phyloP scores from a whole-genome alignment of 2,113 vertebrate genomes.

The Chinchilla lanigera region DNA sequence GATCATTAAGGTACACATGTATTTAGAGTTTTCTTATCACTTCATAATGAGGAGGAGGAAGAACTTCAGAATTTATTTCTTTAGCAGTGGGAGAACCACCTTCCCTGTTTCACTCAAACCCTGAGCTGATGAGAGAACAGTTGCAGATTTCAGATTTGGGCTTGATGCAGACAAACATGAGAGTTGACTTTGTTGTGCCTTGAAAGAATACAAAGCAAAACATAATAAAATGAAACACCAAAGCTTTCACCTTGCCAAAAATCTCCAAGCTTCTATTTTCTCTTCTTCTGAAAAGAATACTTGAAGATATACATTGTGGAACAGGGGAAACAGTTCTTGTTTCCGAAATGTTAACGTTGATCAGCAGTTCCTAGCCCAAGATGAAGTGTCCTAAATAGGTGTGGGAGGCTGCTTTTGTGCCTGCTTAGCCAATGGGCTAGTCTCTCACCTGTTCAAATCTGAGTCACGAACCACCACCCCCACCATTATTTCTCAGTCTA shows the following conservation, averaged over 20 bases:
- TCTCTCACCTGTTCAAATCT: constrained; percentile 8
- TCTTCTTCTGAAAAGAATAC: constrained; percentile 41
- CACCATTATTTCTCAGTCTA: constrained; percentile 69
- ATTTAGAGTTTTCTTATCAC: neutral
- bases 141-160: neutral
- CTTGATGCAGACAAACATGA: neutral
- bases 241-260: constrained; percentile 63
- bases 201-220: neutral
- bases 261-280: neutral
- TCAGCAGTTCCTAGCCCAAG: constrained; percentile 15
- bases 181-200: constrained; percentile 11
- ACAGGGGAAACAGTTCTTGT: neutral
- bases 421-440: neutral
- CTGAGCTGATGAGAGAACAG: neutral
- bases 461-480: constrained; percentile 33
- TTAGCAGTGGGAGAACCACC: neutral
- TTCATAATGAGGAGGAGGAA: neutral
- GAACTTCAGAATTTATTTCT: neutral
- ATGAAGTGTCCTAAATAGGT: neutral
- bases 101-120: neutral
- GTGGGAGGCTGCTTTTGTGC: fast-evolving
- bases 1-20: neutral
- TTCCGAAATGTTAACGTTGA: neutral
- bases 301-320: constrained; percentile 48
- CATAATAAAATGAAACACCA: constrained; percentile 54